Base-by-base conservation (phyloP, 2,113 vertebrate genomes). In the Galeopterus variegatus region DNA sequence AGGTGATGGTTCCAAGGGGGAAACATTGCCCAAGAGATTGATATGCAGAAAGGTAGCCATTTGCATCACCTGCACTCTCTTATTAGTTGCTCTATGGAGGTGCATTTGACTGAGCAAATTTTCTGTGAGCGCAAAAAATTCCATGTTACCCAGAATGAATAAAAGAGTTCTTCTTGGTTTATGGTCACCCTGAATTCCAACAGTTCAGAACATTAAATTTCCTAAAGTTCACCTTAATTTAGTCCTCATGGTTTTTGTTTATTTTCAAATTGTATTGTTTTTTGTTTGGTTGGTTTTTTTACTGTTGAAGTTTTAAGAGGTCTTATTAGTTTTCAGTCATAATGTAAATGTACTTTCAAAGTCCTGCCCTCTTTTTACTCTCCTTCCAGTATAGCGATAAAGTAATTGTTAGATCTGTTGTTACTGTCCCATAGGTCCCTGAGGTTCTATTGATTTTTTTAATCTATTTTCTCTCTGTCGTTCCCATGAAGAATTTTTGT, bases 21-120 rank as follows among this genome's bases (percentile, higher is more conserved):
- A 80, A 88, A 24, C 11, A 64, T 93, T 64, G 52, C 73, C 80
- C 41, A 93, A 77, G 60, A 67, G 73, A 89, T 18, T 75, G 86
- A 88, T 52, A 86, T 64, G n/a, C 26, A 28, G 70, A 77, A 82
- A 79, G 45, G 48, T 4, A 58, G 11, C 52, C 50, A 7, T 95
- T 33, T 75, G 64, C 31, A 77, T 95, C 33, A 14, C 48, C 56
- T 28, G 10, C 28, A 11, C 54, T 80, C 17, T 88, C 31, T 70
- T 36, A 50, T 36, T 69, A 73, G 45, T 85, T 83, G 52, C 58
- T 50, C 58, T 64, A 23, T 31, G 13, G 52, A 93, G 50, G 41
- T 31, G 1, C 36, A 80, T 79, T 89, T 86, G 67, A 79, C 36
- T 33, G 69, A 69, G 26, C 36, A 88, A 69, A 62, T 85, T 60